Conservation (phyloP, 1,140 invertebrate species). For the Tetramorium parvispinum region DNA sequence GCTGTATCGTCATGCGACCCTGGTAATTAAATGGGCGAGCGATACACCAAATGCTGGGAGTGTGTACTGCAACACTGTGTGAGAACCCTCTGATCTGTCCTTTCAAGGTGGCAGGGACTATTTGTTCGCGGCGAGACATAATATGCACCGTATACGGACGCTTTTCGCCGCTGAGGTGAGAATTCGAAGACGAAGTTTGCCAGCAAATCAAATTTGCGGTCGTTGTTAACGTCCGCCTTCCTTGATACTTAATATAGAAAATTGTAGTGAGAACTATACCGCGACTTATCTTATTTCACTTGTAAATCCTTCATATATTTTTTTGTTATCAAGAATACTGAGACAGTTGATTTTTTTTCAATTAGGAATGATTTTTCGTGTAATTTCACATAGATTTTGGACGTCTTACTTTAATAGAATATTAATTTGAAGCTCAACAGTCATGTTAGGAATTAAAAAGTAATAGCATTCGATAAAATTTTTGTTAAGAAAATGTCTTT, state of each 20-base stretch:
- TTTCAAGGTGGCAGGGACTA: conserved; percentile 3
- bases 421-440: background rate
- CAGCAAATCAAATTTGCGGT: conserved; percentile 47
- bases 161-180: conserved; percentile 17
- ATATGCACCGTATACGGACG: conserved; percentile 9
- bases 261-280: background rate
- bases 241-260: background rate
- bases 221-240: conserved; percentile 18
- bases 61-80: background rate
- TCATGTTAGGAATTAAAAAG: background rate
- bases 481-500: background rate
- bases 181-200: conserved; percentile 52
- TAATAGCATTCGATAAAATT: background rate
- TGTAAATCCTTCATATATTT: background rate
- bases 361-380: background rate
- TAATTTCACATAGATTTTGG: background rate
- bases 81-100: background rate
- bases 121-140: conserved; percentile 34
- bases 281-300: background rate
- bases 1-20: background rate
- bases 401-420: background rate
- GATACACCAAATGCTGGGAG: background rate
- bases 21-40: conserved; percentile 59
- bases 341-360: background rate
- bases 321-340: background rate